Base-by-base conservation (phyloP, 2,888 invertebrate genomes). In the Aphodius granarius region DNA sequence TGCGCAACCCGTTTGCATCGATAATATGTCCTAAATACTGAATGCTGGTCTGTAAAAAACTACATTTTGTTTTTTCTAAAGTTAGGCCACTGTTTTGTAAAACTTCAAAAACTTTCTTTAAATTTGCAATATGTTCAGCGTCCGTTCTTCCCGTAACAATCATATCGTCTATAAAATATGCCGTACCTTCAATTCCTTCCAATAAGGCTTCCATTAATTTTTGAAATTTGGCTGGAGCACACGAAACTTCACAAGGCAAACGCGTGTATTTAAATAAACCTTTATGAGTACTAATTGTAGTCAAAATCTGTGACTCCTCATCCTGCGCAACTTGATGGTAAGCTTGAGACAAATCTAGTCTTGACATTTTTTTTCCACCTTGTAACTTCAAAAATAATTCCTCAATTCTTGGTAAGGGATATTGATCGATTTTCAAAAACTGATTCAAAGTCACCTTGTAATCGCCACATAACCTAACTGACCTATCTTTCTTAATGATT, bases 371-470 rank as follows among this genome's bases (percentile, higher is more conserved):
- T 23, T 75, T 63, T n/a, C 81, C 80, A 6, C 79, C 77, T n/a
- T 75, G 64, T 22, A 83, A 66, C 72, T 75, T 80, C 16, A 72
- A 66, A 77, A 82, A 83, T 64, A 83, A 74, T 70, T 81, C 78
- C 66, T 82, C 81, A 4, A 80, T 78, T 66, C 75, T 73, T 5
- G 81, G 81, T 63, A 83, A 73, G 21, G 81, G 82, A 76, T 82
- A 80, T 20, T 79, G 65, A 66, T 78, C 78, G 66, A 80, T 73
- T 65, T 79, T 74, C 62, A 82, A 72, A 63, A 72, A 16, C 65
- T 71, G 75, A 71, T 82, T 82, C 20, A 82, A 63, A 1, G 80
- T 81, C n/a, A 78, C 77, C 19, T 78, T 77, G 73, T 79, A 81
- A 73, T 79, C 80, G 6, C 78, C 79, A 73, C 80, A 81, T 66